Conservation (phyloP, 2,797 vertebrate species). For the Neosalanx taihuensis region DNA sequence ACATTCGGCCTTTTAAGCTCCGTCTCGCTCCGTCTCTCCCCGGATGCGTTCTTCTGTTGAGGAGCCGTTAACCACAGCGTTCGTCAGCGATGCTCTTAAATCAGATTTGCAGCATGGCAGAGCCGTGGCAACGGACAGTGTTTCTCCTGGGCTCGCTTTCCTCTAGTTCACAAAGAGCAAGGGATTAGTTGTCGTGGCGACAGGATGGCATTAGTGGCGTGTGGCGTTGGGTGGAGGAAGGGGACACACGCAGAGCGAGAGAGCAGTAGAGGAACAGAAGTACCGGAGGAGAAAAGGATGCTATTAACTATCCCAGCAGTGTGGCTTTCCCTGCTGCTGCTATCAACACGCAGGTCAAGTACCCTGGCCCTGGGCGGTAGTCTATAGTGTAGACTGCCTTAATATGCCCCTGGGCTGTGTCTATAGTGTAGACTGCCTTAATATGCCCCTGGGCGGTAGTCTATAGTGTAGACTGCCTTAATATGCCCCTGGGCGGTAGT, state of each 20-base stretch:
- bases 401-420: no score
- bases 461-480: no score
- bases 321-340: neutral
- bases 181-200: constrained; percentile 54
- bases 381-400: no score
- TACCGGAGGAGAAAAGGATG: neutral
- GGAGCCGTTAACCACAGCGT: constrained; percentile 63
- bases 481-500: no score
- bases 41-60: constrained; percentile 81
- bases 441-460: no score
- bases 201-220: constrained; percentile 32
- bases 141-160: constrained; percentile 21
- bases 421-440: no score
- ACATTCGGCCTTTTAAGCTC: constrained; percentile 30
- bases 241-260: constrained; percentile 5
- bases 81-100: constrained; percentile 73
- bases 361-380: neutral
- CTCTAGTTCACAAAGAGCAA: constrained; percentile 34
- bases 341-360: neutral
- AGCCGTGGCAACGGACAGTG: neutral
- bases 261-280: constrained; percentile 9
- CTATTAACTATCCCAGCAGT: constrained; percentile 27
- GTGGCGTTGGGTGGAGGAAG: constrained; percentile 22
- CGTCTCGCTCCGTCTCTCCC: constrained; percentile 50
- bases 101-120: constrained; percentile 45